A percentile compares a stretch with the other conserved stretches of the same genome.
Conservation (phyloP, 1,140 invertebrate genomes). For the Metaphire vulgaris region DNA sequence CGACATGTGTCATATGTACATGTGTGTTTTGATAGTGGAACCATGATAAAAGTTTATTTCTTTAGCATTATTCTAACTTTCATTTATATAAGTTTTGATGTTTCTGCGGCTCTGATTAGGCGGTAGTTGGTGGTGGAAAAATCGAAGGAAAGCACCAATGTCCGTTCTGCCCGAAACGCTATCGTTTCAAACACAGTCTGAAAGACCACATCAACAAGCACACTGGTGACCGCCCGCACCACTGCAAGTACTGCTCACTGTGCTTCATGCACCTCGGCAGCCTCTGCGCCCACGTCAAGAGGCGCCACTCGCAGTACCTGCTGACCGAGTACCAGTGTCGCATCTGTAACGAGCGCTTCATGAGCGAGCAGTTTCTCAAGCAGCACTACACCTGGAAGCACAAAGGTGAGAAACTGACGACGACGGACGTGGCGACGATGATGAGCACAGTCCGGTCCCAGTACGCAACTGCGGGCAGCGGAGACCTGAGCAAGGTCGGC, state of each 20-base stretch:
- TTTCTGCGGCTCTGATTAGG: too few relatives aligned
- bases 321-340: slow-evolving; percentile 22
- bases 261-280: slow-evolving; percentile 27
- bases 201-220: slow-evolving; percentile 31
- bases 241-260: slow-evolving; percentile 27
- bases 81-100: too few relatives aligned
- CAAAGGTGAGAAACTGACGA: slow-evolving; percentile 7
- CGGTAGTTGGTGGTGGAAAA: slow-evolving; percentile 7
- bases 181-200: slow-evolving; percentile 29
- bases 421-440: neutral
- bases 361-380: slow-evolving; percentile 24
- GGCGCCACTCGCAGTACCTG: slow-evolving; percentile 14
- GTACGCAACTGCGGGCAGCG: neutral
- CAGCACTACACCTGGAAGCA: slow-evolving; percentile 29
- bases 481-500: neutral
- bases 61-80: too few relatives aligned
- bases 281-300: slow-evolving; percentile 28
- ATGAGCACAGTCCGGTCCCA: neutral
- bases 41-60: too few relatives aligned
- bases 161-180: slow-evolving; percentile 28
- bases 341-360: slow-evolving; percentile 24
- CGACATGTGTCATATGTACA: too few relatives aligned
- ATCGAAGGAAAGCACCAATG: slow-evolving; percentile 26
- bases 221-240: slow-evolving; percentile 27
- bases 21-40: too few relatives aligned